Conservation (phyloP, 2,113 vertebrate genomes). For the Caracal caracal region DNA sequence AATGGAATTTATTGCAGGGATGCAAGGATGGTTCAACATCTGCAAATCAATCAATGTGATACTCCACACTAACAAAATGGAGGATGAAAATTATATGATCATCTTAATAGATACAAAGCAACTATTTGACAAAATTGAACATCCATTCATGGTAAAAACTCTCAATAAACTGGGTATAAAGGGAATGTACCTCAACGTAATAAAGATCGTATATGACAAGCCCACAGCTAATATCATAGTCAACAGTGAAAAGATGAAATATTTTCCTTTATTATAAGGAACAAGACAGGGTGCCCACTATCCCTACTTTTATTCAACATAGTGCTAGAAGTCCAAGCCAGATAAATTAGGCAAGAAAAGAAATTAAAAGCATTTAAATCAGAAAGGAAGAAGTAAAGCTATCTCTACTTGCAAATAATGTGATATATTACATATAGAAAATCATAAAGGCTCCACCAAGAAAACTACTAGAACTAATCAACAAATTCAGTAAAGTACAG, state of each 20-base stretch:
- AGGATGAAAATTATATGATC: not conserved
- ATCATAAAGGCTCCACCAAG: not conserved
- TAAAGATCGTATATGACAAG: not conserved
- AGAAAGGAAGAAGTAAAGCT: not conserved
- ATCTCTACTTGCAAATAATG: not conserved
- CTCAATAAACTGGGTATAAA: not conserved
- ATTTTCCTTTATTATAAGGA: not conserved
- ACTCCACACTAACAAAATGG: not conserved
- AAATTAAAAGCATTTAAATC: not conserved
- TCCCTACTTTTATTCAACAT: not conserved
- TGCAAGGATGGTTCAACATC: not conserved
- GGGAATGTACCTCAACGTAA: not conserved
- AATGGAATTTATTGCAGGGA: not conserved
- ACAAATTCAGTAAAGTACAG: not conserved
- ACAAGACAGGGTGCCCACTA: not conserved
- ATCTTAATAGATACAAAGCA: not conserved
- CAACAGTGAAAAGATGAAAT: not conserved
- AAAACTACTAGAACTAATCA: not conserved
- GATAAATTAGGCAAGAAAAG: not conserved
- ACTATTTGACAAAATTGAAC: not conserved
- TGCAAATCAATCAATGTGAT: not conserved
- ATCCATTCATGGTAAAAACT: not conserved
- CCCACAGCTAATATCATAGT: not conserved
- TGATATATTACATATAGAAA: not conserved
- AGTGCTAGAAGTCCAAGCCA: not conserved